A percentile compares a stretch with the other conserved stretches of the same genome.
Evolutionary conservation across 1,140 invertebrate genomes (phyloP).

Genomic region (Temnothorax curvispinosus): DNA sequence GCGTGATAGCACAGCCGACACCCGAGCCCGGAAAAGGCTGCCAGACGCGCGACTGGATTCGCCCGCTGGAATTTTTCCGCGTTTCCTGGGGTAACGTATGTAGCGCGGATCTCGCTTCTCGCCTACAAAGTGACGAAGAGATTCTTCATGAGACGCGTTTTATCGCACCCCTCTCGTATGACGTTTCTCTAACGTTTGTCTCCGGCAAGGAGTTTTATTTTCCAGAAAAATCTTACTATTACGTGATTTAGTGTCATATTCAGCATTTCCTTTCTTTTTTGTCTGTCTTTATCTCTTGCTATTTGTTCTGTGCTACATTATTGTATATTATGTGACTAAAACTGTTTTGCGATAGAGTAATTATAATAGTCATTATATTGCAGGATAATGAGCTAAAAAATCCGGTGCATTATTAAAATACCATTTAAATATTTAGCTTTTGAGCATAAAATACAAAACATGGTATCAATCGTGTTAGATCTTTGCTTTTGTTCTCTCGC

Average conservation of each 20-base stretch:
- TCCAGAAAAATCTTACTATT: not conserved
- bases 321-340: not conserved
- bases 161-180: not conserved
- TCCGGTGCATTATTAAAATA: not conserved
- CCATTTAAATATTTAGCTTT: not conserved
- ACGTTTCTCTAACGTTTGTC: constrained; percentile 22
- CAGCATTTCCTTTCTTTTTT: not conserved
- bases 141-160: constrained; percentile 31
- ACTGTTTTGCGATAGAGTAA: not conserved
- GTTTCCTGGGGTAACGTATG: not conserved
- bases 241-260: not conserved
- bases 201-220: constrained; percentile 5
- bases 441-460: not conserved
- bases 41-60: constrained; percentile 55
- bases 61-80: constrained; percentile 50
- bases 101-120: constrained; percentile 28
- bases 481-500: not conserved
- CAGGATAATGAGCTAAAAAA: not conserved
- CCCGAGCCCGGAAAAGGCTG: constrained; percentile 42
- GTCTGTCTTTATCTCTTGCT: not conserved
- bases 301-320: not conserved
- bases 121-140: constrained; percentile 30
- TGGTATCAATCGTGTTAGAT: not conserved
- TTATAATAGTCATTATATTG: not conserved
- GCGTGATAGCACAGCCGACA: constrained; percentile 64